Conservation (phyloP, 2,888 invertebrate species). For the Chrysomela aeneicollis region DNA sequence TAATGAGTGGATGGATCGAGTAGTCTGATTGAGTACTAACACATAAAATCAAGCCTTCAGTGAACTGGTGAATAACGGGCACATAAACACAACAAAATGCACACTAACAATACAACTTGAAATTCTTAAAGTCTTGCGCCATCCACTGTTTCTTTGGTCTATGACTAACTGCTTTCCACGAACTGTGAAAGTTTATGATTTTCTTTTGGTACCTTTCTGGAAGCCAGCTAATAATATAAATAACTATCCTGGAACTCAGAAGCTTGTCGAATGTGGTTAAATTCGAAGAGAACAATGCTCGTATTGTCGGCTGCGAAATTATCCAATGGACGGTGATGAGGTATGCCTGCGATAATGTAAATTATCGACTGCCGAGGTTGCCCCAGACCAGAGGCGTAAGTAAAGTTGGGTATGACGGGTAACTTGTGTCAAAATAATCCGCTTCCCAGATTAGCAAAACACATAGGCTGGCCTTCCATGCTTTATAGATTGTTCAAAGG, state of each 20-base stretch:
- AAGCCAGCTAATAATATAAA: slow-evolving; percentile 27
- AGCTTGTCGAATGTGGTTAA: slow-evolving; percentile 42
- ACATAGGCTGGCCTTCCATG: too few species aligned
- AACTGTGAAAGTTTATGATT: slow-evolving; percentile 31
- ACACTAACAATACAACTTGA: not conserved
- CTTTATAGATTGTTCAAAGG: too few species aligned
- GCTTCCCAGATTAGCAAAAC: too few species aligned
- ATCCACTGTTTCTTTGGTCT: not conserved
- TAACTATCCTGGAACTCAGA: slow-evolving; percentile 34
- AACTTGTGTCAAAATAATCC: too few species aligned
- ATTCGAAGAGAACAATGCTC: slow-evolving; percentile 37
- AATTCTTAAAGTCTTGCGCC: not conserved
- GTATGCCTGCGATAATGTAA: slow-evolving; percentile 33
- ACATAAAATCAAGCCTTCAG: not conserved
- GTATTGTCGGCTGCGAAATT: slow-evolving; percentile 33
- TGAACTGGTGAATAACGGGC: not conserved
- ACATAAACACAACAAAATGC: not conserved
- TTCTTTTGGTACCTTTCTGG: slow-evolving; percentile 31
- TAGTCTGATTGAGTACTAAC: not conserved
- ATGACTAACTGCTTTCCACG: slow-evolving; percentile 9
- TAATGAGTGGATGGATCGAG: not conserved
- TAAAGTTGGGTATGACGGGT: too few species aligned
- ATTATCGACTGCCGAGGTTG: slow-evolving; percentile 29
- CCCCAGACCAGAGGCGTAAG: not conserved
- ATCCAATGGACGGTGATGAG: slow-evolving; percentile 37